Base-by-base conservation (phyloP, 2,888 invertebrate species). In the Leucoma salicis region DNA sequence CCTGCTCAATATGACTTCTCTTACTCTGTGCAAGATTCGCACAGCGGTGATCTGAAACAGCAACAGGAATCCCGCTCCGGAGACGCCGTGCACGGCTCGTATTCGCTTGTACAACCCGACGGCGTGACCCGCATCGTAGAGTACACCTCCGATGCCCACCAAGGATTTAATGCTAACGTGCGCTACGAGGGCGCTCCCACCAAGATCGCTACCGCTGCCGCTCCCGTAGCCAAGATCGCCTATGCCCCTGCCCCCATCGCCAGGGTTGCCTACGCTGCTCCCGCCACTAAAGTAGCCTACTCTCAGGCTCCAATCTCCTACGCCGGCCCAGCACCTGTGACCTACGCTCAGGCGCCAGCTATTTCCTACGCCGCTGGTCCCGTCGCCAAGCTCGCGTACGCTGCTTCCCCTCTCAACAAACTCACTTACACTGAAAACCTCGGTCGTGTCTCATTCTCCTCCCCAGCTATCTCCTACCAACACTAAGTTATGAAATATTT, bases 71-170 rank as follows among this genome's bases (percentile, higher is more conserved):
- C 73, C 35, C 88, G 89, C 53, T 58, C 67, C 49, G 88, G 88
- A 3, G 84, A 90, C 60, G 69, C 63, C 45, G 84, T 89, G 31
- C 84, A 84, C 32, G 89, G 90, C 46, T 83, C 78, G 21, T 89
- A 89, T 76, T 86, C 89, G 3, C 78, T 90, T 10, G 70, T 90
- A 27, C 89, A 90, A 46, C 87, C 88, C 47, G 89, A 90, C 35
- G 89, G 90, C 0, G 75, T 81, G 28, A 76, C 70, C 58, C 82
- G 89, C 51, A 78, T 88, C 46, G 89, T 89, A 5, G 85, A 87
- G 43, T 89, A 89, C 76, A 78, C 82, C 60, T 66, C 87, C 13
- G 87, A 88, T 66, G 74, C 76, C 36, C 75, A 64, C 44, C 62
- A 82, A 63, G 90, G 90, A 32, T 90, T 89, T 77, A 87, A 84